Conservation (phyloP, 2,888 invertebrate species). For the Dexiosoma caninum region DNA sequence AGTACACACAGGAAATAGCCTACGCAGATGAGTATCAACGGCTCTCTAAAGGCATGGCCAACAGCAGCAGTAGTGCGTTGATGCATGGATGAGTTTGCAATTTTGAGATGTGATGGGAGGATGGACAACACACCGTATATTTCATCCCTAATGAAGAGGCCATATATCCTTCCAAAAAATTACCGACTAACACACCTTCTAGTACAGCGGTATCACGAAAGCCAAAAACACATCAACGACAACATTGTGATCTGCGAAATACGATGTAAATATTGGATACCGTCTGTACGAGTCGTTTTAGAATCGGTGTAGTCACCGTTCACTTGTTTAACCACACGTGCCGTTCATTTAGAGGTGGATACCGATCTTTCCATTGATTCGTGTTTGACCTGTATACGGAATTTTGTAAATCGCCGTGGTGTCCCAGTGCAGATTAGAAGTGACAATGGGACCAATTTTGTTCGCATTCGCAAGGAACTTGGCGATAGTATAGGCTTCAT, state of each 20-base stretch:
- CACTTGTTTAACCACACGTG: conserved; percentile 21
- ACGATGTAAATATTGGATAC: conserved; percentile 10
- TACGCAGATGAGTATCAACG: background rate
- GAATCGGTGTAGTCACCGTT: background rate
- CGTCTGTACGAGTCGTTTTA: background rate
- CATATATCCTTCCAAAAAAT: background rate
- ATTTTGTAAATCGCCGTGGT: conserved; percentile 54
- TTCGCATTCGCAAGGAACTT: conserved; percentile 29
- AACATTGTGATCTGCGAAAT: conserved; percentile 5
- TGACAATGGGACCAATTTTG: conserved; percentile 57
- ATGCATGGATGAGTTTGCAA: conserved; percentile 18
- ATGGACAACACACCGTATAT: conserved; percentile 8
- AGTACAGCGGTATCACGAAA: conserved; percentile 5
- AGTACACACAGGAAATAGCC: background rate
- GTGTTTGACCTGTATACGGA: conserved; percentile 50
- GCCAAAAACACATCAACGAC: conserved; percentile 1
- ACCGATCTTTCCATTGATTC: conserved; percentile 48
- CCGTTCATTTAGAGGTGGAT: conserved; percentile 47
- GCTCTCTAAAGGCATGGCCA: background rate
- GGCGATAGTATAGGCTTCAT: background rate
- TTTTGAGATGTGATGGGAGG: conserved; percentile 15
- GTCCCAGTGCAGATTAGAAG: conserved; percentile 42
- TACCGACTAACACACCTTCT: background rate
- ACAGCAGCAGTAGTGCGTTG: background rate
- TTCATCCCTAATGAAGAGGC: background rate